Evolutionary conservation across 2,113 vertebrate genomes (phyloP).

Genomic region (Dinomys branickii): DNA sequence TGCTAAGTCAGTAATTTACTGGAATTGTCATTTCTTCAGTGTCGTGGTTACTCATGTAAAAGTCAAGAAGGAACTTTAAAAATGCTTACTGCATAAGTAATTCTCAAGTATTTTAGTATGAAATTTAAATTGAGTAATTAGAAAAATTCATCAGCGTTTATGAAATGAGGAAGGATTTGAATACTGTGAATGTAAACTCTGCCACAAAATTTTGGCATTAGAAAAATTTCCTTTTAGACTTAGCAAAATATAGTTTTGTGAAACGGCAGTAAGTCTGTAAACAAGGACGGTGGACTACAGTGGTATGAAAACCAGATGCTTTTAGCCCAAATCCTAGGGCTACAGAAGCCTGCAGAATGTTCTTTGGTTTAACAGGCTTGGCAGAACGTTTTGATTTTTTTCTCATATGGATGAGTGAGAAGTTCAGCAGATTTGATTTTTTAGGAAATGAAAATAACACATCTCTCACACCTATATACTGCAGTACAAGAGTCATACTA

Average conservation of each 20-base stretch:
- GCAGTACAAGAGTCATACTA: neutral
- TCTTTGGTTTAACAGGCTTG: neutral
- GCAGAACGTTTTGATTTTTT: neutral
- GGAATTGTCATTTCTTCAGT: constrained; percentile 35
- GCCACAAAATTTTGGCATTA: constrained; percentile 44
- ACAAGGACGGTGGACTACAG: neutral
- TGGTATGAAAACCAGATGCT: neutral
- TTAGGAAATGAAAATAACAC: neutral
- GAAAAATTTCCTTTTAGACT: constrained; percentile 48
- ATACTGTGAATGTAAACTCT: constrained; percentile 32
- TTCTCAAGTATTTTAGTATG: neutral
- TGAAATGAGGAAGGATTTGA: constrained; percentile 33
- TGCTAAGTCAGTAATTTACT: neutral
- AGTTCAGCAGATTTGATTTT: constrained; percentile 38
- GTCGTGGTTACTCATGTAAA: neutral
- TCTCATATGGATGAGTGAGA: neutral
- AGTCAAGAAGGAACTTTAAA: constrained; percentile 51
- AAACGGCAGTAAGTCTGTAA: neutral
- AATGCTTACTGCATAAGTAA: constrained; percentile 5
- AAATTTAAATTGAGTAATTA: constrained; percentile 28
- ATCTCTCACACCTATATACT: neutral
- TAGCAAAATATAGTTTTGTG: constrained; percentile 28
- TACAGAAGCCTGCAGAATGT: neutral
- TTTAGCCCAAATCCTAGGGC: neutral
- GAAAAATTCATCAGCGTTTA: constrained; percentile 37